Base-by-base conservation (phyloP, 1,140 invertebrate genomes). In the Aphis craccivora region DNA sequence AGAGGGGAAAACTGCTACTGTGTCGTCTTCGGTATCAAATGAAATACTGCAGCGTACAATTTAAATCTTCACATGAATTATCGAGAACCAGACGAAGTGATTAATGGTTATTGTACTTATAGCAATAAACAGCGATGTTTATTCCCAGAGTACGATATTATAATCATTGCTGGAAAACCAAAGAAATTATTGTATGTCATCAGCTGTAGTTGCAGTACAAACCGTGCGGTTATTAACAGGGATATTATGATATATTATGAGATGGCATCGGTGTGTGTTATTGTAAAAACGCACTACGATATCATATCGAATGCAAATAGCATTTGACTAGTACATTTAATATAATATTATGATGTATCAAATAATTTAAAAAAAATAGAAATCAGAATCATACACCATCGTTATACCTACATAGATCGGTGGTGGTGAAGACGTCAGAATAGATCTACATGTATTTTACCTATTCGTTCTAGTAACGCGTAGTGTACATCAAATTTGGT, bases 21-120 rank as follows among this genome's bases (percentile, higher is more conserved):
- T 20, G 30, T 76, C 60, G 60, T 76, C 30, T 76, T 76, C 11
- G n/a, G 60, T 35, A 76, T 76, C 30, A 76, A 76, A 76, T 76
- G 60, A 76, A 76, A 76, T 76, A 76, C 30, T 76, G n/a, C 60
- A 76, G 60, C 30, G n/a, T 76, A 76, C 60, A 76, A 76, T 76
- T 76, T 76, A 76, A 76, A 76, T 76, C n/a, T 76, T 76, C 60
- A 76, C 60, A 76, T 76, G 60, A 76, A 76, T 76, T 76, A 76
- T 76, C n/a, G 60, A 76, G 60, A n/a, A 76, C 60, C 60, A 76
- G n/a, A 76, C 60, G n/a, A 76, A 76, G 60, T 76, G 60, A 76
- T 76, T 76, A 76, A 76, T 76, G 60, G 60, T 76, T 76, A 76
- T 76, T 76, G 60, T 76, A 76, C 60, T 76, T 35, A 76, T 18